Base-by-base conservation (phyloP, 2,888 invertebrate genomes). In the Crossocerus cetratus region DNA sequence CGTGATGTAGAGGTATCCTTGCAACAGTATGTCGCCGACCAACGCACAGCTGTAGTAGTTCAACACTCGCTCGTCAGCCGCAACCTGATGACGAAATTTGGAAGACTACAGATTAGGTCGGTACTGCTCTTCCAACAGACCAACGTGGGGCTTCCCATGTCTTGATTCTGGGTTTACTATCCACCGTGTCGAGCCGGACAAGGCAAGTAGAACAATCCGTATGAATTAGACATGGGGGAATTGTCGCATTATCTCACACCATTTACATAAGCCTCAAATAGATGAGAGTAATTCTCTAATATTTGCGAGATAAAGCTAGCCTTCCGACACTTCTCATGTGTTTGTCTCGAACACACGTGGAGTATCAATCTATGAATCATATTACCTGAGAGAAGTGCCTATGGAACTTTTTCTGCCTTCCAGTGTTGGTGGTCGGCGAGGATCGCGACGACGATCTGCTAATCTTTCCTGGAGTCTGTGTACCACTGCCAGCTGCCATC, bases 1-100 rank as follows among this genome's bases (percentile, higher is more conserved):
- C 77, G 98, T 97, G 89, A 98, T 97, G 92, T 98, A 98, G 83
- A 98, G 93, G 89, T 97, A 96, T 66, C 98, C 98, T 92, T 98
- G 98, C 22, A 98, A 93, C 64, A 98, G 92, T 84, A 98, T 96
- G 90, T 98, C 98, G 76, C 96, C 96, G 74, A 97, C 96, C 84
- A 97, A 93, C 74, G 98, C 98, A 91, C 98, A 98, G 58, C 97
- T 96, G 92, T 96, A 98, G 92, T 97, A 96, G 91, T 97, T 96
- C 85, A 97, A 93, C 82, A 97, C 95, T 86, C 94, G 94, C 91
- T 97, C 97, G 86, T 96, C 96, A 21, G 94, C 93, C 57, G 96
- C 94, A 82, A 97, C 96, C 87, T 90, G 88, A 57, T 84, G 78
- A 44, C 83, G 83, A 86, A 86, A 86, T 85, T 85, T 86, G 42